Base-by-base conservation (phyloP, 2,113 vertebrate species). In the Salvelinus sp. region DNA sequence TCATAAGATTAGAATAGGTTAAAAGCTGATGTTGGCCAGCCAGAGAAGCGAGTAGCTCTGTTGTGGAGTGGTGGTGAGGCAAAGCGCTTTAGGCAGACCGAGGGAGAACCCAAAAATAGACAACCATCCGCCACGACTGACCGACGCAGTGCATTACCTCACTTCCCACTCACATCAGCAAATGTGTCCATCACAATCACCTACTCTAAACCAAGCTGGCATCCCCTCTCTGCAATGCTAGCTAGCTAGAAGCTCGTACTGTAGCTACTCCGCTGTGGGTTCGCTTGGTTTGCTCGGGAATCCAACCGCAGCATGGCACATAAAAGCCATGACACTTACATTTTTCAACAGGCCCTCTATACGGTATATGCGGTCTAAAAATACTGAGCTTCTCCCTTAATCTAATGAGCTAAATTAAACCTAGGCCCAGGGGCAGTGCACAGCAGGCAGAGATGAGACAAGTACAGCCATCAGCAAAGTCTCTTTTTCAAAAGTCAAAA, bases 41-140 rank as follows among this genome's bases (percentile, higher is more conserved):
- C 69, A 30, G 47, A 0, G 66, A 78, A 58, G 74, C 66, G 33
- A 80, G 18, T 16, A 82, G 75, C 47, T 28, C 62, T 67, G 69
- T 78, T 75, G 64, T 63, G 48, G 38, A 73, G 70, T 76, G 57
- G 54, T 74, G 57, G 54, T 74, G 77, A 82, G 80, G 88, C 71
- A 83, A 89, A 82, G 50, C 28, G 62, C 79, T 84, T 86, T 75
- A 82, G 82, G 83, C 74, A 69, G 77, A 74, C 72, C 80, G 75
- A 80, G 64, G 79, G 81, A 80, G 79, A 54, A 73, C 79, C 89
- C 65, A 87, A 88, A 85, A 90, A 91, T 92, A 91, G 83, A 87
- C 9, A 68, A 50, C 67, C 33, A 62, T 75, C 50, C 50, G 50
- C 50, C 50, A 54, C 13, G 48, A 54, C 48, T 3, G 48, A 13